Conservation (phyloP, 2,888 invertebrate genomes). For the Thelaira solivaga region DNA sequence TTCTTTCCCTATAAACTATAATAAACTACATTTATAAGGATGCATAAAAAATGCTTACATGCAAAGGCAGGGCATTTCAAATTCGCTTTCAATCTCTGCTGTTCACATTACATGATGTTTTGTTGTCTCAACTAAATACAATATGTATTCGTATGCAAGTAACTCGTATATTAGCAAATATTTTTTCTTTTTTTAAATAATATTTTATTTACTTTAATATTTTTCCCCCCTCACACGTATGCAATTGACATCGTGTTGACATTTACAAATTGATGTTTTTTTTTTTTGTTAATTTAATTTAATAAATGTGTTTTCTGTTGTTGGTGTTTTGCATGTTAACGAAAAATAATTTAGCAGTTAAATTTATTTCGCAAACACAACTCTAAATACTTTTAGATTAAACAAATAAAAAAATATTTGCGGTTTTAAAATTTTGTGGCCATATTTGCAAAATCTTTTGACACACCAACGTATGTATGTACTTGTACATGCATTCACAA, state of each 20-base stretch:
- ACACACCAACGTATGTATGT: too few species aligned
- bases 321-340: slow-evolving; percentile 24
- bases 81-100: not conserved
- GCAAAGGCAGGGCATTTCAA: slow-evolving; percentile 7
- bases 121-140: slow-evolving; percentile 12
- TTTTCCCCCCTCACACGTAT: slow-evolving; percentile 17
- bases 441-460: slow-evolving; percentile 13
- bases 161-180: slow-evolving; percentile 24
- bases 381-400: slow-evolving; percentile 19
- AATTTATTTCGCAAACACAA: slow-evolving; percentile 34
- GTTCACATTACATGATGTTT: slow-evolving; percentile 19
- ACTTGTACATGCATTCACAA: too few species aligned
- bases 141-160: not conserved
- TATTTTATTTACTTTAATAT: slow-evolving; percentile 24
- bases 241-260: slow-evolving; percentile 63
- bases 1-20: not conserved
- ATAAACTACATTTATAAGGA: too few species aligned
- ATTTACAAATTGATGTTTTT: slow-evolving; percentile 63
- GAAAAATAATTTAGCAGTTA: slow-evolving; percentile 28
- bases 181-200: slow-evolving; percentile 1
- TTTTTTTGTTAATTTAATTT: slow-evolving; percentile 14
- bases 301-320: slow-evolving; percentile 33
- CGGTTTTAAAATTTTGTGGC: not conserved
- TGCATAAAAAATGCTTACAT: too few species aligned
- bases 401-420: slow-evolving; percentile 16